Evolutionary conservation across 2,797 vertebrate species (phyloP).

Genomic region (Leptodactylus fallax): DNA sequence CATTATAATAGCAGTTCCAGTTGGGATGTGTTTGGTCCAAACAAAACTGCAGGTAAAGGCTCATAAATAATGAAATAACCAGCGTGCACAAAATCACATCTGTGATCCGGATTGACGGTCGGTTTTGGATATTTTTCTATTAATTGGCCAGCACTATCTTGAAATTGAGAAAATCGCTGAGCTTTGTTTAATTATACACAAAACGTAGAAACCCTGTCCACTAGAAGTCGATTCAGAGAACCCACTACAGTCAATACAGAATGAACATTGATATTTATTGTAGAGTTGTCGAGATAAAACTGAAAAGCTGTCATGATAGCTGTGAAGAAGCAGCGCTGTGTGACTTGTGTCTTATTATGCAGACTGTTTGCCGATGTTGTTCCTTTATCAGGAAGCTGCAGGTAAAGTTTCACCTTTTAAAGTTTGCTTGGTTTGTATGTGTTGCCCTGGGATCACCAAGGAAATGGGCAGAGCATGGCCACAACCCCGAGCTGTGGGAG

Average conservation of each 20-base stretch:
- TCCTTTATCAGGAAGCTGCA: conserved; percentile 48
- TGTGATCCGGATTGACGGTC: too few species aligned
- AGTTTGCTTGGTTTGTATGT: conserved; percentile 50
- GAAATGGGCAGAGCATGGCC: conserved; percentile 38
- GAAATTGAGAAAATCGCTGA: too few species aligned
- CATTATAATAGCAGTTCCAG: too few species aligned
- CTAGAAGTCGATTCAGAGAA: too few species aligned
- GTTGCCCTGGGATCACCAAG: conserved; percentile 50
- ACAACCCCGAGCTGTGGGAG: conserved; percentile 27
- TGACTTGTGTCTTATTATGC: conserved; percentile 48
- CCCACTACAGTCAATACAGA: background rate
- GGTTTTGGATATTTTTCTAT: too few species aligned
- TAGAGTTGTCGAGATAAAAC: background rate
- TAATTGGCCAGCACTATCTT: too few species aligned
- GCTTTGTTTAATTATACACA: too few species aligned
- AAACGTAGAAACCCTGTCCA: too few species aligned
- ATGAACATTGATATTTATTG: background rate
- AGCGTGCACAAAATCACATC: too few species aligned
- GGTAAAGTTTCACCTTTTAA: conserved; percentile 46
- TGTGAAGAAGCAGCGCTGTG: conserved; percentile 2
- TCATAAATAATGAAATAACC: too few species aligned
- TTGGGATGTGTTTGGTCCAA: too few species aligned
- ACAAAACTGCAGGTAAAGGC: too few species aligned
- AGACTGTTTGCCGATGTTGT: conserved; percentile 40
- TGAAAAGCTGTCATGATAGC: background rate